Conservation (phyloP, 2,113 vertebrate genomes). For the Phylloscopus whistleri region DNA sequence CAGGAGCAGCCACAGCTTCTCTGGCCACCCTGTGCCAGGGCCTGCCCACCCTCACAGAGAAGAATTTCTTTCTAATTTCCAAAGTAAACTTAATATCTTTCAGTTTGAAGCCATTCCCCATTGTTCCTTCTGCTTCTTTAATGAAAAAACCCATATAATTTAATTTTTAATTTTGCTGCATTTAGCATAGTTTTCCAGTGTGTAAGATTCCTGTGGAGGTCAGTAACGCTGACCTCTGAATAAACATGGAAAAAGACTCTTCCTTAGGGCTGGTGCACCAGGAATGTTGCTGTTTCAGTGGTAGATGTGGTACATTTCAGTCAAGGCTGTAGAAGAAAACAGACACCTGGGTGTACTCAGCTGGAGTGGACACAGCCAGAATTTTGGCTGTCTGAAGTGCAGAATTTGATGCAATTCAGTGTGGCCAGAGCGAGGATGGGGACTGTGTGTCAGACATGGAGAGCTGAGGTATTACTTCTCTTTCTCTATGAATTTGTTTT, state of each 20-base stretch:
- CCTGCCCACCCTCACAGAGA: fast-evolving
- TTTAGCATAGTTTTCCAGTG: not conserved
- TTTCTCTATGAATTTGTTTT: not conserved
- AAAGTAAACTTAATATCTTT: not conserved
- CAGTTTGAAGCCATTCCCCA: not conserved
- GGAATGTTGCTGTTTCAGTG: not conserved
- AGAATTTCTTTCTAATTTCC: not conserved
- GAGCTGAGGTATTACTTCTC: not conserved
- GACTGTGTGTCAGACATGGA: too few relatives aligned
- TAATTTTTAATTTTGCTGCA: not conserved
- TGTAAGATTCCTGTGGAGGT: not conserved
- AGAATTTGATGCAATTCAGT: not conserved
- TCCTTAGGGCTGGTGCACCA: not conserved
- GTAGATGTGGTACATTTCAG: not conserved
- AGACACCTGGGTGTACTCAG: fast-evolving
- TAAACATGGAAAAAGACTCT: not conserved
- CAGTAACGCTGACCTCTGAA: not conserved
- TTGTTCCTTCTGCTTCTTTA: not conserved
- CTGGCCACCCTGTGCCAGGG: not conserved
- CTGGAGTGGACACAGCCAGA: not conserved
- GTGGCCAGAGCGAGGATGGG: not conserved
- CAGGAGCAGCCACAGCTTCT: not conserved
- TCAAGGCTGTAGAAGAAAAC: not conserved
- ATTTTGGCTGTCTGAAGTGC: not conserved
- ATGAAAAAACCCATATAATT: not conserved